Conservation (phyloP, 2,113 vertebrate species). For the Trachemys scripta region DNA sequence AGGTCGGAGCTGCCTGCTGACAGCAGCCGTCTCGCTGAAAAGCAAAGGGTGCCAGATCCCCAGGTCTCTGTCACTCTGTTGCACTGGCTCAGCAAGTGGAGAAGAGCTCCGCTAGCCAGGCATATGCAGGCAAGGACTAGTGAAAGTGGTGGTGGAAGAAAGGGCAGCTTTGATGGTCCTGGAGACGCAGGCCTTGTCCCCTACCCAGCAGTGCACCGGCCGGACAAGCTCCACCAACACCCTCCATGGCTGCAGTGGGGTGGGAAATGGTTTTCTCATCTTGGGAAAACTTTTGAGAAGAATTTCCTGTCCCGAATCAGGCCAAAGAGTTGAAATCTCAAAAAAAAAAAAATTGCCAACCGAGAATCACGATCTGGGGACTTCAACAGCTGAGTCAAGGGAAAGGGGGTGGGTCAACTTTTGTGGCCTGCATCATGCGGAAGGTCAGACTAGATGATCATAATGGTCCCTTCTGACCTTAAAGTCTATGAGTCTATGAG, state of each 20-base stretch:
- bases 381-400: too few species aligned
- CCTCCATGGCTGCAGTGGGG: background rate
- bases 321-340: background rate
- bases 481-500: too few species aligned
- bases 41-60: background rate
- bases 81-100: background rate
- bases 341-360: fast-evolving
- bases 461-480: too few species aligned
- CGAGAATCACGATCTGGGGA: background rate
- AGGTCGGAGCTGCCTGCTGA: background rate
- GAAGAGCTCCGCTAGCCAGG: background rate
- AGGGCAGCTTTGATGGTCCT: background rate
- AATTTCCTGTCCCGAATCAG: background rate
- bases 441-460: too few species aligned
- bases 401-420: too few species aligned
- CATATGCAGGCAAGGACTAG: background rate
- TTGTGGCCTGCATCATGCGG: too few species aligned
- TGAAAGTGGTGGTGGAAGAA: background rate
- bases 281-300: background rate
- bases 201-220: background rate
- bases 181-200: background rate
- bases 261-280: background rate
- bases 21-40: background rate
- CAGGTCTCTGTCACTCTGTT: background rate
- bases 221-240: background rate